A percentile compares a stretch with the other conserved stretches of the same genome.
Evolutionary conservation across 1,140 invertebrate genomes (phyloP).

Genomic region (Papilio dardanus): DNA sequence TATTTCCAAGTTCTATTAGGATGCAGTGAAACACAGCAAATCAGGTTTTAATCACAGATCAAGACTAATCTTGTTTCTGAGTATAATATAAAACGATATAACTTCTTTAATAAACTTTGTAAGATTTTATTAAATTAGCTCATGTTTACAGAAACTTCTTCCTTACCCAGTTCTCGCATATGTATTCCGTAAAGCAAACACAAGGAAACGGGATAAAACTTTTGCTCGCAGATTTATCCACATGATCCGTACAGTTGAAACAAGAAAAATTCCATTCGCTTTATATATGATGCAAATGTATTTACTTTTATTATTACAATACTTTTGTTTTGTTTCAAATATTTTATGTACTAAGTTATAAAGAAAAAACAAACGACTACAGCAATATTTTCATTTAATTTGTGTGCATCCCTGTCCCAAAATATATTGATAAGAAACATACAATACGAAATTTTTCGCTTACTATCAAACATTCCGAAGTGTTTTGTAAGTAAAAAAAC

Average conservation of each 20-base stretch:
- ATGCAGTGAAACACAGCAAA: not conserved
- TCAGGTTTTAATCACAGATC: not conserved
- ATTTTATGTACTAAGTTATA: not conserved
- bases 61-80: not conserved
- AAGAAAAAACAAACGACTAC: not conserved
- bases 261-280: not conserved
- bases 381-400: not conserved
- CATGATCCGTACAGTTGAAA: not conserved
- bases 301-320: not conserved
- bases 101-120: not conserved
- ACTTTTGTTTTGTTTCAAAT: not conserved
- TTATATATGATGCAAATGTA: constrained; percentile 6
- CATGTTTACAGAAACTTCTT: not conserved
- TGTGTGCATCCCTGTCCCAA: not conserved
- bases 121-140: constrained; percentile 15
- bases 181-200: constrained; percentile 17
- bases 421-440: not conserved
- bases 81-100: not conserved
- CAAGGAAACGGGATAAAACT: constrained; percentile 21
- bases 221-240: constrained; percentile 6
- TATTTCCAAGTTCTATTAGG: not conserved
- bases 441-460: not conserved
- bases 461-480: not conserved
- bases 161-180: not conserved
- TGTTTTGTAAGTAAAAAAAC: not conserved